These are phyloP conservation scores for Neostethus bicornis DNA, from an alignment of 2,797 vertebrate species.

Conservation along the genomic window DNA sequence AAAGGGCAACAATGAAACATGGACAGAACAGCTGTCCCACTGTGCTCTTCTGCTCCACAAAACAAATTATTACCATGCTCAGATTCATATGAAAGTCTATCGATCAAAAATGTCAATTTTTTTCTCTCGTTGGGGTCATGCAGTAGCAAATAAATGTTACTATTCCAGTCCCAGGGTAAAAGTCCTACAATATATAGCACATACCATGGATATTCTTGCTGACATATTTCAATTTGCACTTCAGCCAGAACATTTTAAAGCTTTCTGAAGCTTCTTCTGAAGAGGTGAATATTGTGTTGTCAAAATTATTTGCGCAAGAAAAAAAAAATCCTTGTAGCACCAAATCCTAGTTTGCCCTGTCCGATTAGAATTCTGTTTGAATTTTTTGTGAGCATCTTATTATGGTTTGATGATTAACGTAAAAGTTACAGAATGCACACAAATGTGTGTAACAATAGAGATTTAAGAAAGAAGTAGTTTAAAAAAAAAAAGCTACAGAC, in stretches of 20 bases:
- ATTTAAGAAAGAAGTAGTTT: too few relatives aligned
- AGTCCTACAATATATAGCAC: too few relatives aligned
- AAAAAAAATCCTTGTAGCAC: too few relatives aligned
- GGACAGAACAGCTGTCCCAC: constrained; percentile 17
- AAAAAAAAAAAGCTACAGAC: too few relatives aligned
- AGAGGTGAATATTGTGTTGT: constrained; percentile 1
- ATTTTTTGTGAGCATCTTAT: too few relatives aligned
- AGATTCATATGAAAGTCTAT: neutral
- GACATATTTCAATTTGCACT: constrained; percentile 8
- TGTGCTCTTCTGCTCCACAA: constrained; percentile 18
- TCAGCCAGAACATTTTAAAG: constrained; percentile 36
- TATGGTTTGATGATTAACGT: too few relatives aligned
- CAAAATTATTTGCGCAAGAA: neutral
- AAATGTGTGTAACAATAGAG: too few relatives aligned
- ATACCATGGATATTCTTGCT: too few relatives aligned
- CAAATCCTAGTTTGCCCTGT: too few relatives aligned
- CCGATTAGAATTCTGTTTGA: too few relatives aligned
- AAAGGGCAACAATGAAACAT: constrained; percentile 16
- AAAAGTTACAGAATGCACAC: too few relatives aligned
- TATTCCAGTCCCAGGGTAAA: neutral
- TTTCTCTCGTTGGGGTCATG: neutral
- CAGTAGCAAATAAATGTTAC: neutral
- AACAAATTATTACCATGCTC: constrained; percentile 16
- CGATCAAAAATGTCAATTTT: constrained; percentile 1
- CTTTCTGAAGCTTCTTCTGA: constrained; percentile 2